Base-by-base conservation (phyloP, 2,797 vertebrate genomes). In the Fringilla coelebs region DNA sequence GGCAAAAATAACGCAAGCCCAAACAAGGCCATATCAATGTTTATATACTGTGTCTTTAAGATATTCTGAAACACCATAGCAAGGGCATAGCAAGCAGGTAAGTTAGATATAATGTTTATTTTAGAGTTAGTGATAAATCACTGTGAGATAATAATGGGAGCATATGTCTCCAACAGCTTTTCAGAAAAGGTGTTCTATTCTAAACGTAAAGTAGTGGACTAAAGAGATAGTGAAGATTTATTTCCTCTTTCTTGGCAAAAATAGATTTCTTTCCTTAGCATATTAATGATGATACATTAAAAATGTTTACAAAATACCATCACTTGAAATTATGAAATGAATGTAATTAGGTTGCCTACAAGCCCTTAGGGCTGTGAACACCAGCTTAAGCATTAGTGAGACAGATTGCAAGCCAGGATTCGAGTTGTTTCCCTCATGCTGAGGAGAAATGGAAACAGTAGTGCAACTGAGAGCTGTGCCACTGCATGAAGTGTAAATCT, bases 221-320 rank as follows among this genome's bases (percentile, higher is more conserved):
- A 97, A 97, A 95, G 95, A 97, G 91, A 96, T 95, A 97, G 97
- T 96, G 96, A 98, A 97, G 97, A 97, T 97, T 97, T 98, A 97
- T 97, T 96, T 97, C 94, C 91, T 96, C 62, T 96, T 94, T 94
- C 75, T 91, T 96, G 96, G 82, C 93, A 97, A 89, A 96, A 97
- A 96, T 88, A 97, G 90, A 97, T 97, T 96, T 94, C 74, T 97
- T 97, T 95, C 95, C 86, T 97, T 95, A 94, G 95, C 82, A 96
- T 98, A 97, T 97, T 98, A 98, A 97, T 96, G 96, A 97, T 94
- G 90, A 96, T 94, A 87, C 92, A 93, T 97, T 98, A 97, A 97
- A 97, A 97, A 96, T 97, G 92, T 97, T 98, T 98, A 96, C 96
- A 96, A 91, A 95, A 96, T 88, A 97, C 96, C 85, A 92, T 96